Base-by-base conservation (phyloP, 2,113 vertebrate genomes). In the Coreoperca whiteheadi region DNA sequence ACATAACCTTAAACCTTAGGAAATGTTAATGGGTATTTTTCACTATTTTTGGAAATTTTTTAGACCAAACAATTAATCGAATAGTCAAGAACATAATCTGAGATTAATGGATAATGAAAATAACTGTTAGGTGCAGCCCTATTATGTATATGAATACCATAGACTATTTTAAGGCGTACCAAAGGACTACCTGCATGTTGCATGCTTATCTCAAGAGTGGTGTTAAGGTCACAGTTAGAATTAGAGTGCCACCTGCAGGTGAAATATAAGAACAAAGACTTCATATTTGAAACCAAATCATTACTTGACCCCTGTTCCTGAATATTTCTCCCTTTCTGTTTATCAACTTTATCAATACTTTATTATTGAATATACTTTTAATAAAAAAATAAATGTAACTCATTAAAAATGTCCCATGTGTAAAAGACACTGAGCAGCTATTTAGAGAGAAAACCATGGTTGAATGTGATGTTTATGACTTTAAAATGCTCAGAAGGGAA, bases 231-330 rank as follows among this genome's bases (percentile, higher is more conserved):
- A 72, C 46, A 71, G 8, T 66, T 72, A 43, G 73, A 43, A 39
- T 48, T 75, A 73, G 32, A 87, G 78, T 48, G 79, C 82, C 92
- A 56, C 74, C 90, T 89, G 70, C 73, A 78, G 92, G 88, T 61
- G 57, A 82, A 82, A 82, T 32, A 46, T 5, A 46, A 83, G 23
- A 75, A 59, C 43, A 56, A 39, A 21, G 48, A 43, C 15, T 41
- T 51, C 48, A 76, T 25, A 67, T 15, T 54, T 76, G 5, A 63
- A 74, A 73, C 15, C 11, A 64, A 30, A 61, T 39, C 11, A 54
- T 54, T 39, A 32, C 18, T 41, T 14, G 14, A 4, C n/a, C 34
- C 21, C 1, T 12, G 15, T 4, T 46, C 9, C 10, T 41, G 39
- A 11, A 67, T 11, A 34, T 34, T 12, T 56, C 18, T 41, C 50